phyloP scores from a whole-genome alignment of 37 sponge, comb jelly and placozoan species.

The Cladorhizidae sp. region DNA sequence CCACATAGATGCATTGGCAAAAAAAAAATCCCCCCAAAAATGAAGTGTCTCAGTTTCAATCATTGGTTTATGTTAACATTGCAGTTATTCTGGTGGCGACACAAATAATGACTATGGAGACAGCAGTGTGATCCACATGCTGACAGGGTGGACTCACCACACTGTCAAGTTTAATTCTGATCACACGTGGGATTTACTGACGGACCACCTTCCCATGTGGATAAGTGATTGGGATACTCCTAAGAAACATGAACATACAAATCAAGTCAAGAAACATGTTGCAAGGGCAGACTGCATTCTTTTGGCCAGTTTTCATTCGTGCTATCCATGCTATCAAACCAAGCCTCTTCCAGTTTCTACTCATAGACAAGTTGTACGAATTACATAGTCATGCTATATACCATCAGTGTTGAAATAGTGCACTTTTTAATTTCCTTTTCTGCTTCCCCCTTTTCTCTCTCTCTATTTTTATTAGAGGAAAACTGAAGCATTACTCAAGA shows the following conservation, averaged over 20 bases:
- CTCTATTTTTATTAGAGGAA: slow-evolving; percentile 3
- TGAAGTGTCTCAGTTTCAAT: no score
- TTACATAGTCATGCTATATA: neutral
- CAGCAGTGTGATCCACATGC: slow-evolving; percentile 73
- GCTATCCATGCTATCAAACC: neutral
- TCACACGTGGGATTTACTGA: slow-evolving; percentile 25
- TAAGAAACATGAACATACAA: slow-evolving; percentile 10
- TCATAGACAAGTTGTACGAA: neutral
- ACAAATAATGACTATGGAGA: slow-evolving; percentile 57
- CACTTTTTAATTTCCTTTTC: neutral
- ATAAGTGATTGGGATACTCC: neutral
- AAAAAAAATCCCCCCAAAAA: no score
- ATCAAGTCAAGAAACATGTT: no score
- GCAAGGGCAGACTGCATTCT: neutral
- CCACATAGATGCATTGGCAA: no score
- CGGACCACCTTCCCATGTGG: slow-evolving; percentile 53
- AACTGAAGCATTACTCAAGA: neutral
- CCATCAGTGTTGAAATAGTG: neutral
- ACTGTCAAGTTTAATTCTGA: slow-evolving; percentile 7
- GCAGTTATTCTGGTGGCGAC: slow-evolving; percentile 18
- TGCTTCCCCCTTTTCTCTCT: neutral
- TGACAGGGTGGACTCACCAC: slow-evolving; percentile 90
- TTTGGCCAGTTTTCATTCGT: neutral
- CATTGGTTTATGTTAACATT: slow-evolving; percentile 1
- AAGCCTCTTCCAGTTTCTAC: neutral